Base-by-base conservation (phyloP, 2,113 vertebrate species). In the Sinocyclocheilus maitianheensis region DNA sequence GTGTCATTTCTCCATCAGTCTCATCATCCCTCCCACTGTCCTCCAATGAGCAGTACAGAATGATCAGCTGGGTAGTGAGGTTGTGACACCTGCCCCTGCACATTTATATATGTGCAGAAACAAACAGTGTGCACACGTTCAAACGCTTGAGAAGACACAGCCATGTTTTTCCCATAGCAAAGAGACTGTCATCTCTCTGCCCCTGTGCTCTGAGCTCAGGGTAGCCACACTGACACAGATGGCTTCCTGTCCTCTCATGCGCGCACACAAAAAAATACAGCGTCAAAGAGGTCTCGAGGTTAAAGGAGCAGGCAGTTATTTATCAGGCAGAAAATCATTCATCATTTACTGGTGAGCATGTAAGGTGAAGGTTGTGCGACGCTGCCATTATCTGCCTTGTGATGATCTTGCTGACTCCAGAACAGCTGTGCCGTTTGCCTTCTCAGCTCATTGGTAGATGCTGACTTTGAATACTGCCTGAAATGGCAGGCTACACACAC, bases 61-160 rank as follows among this genome's bases (percentile, higher is more conserved):
- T 46, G 43, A 46, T 46, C 43, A 46, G 43, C 91, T 92, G 43
- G 9, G 43, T 46, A 46, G 10, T 46, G 10, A 46, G 43, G 2
- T 46, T 89, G 91, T 90, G 92, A 94, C 93, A 94, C 93, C 91
- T 94, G 94, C 93, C 92, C 90, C 91, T 91, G 84, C 90, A 40
- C 63, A 85, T 75, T 92, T 88, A 87, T 37, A 37, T 37, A 37
- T 37, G 37, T 37, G 30, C 53, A 22, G 6, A 69, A 37, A 80
- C 65, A 79, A n/a, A n/a, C 24, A 65, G 53, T 2, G 53, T 58
- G 16, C 53, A 58, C 53, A 37, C 7, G 3, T 9, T 34, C 85
- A 71, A 51, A 63, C 12, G 22, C 79, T 78, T 80, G 84, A 65
- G 71, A 74, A 78, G 77, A 87, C 51, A 87, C 86, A 75, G 48